These are phyloP conservation scores for Morus bassanus DNA, from an alignment of 2,797 vertebrate species.

Conservation along the genomic window DNA sequence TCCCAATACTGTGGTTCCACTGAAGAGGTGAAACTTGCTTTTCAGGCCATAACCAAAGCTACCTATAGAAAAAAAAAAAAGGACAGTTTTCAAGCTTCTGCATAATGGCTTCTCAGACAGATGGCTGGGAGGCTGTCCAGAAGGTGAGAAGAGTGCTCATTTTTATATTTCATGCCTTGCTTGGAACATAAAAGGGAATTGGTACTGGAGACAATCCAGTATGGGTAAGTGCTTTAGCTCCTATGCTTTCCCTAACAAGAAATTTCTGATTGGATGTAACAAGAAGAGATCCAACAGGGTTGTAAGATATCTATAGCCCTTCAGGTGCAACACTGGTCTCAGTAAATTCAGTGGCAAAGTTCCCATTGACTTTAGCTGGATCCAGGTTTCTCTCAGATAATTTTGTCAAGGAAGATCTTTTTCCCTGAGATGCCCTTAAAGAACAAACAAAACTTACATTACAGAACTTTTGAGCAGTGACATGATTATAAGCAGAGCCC, in stretches of 20 bases:
- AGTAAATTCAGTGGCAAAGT: neutral
- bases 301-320: neutral
- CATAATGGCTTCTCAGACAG: neutral
- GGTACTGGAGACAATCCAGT: neutral
- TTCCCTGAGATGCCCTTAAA: neutral
- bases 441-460: neutral
- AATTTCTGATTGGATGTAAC: neutral
- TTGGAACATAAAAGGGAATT: neutral
- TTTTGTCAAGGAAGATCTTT: neutral
- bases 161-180: neutral
- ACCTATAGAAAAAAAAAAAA: neutral
- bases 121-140: neutral
- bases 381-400: neutral
- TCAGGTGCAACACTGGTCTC: neutral
- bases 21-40: neutral
- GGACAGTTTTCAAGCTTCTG: neutral
- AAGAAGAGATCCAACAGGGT: neutral
- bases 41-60: neutral
- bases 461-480: neutral
- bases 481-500: accelerated
- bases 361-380: neutral
- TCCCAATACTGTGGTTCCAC: neutral
- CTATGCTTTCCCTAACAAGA: neutral
- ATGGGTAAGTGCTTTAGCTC: neutral
- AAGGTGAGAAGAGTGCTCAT: neutral